A percentile compares a stretch with the other conserved stretches of the same genome.
phyloP scores from a whole-genome alignment of 2,113 vertebrate species.

The Amia ocellicauda region DNA sequence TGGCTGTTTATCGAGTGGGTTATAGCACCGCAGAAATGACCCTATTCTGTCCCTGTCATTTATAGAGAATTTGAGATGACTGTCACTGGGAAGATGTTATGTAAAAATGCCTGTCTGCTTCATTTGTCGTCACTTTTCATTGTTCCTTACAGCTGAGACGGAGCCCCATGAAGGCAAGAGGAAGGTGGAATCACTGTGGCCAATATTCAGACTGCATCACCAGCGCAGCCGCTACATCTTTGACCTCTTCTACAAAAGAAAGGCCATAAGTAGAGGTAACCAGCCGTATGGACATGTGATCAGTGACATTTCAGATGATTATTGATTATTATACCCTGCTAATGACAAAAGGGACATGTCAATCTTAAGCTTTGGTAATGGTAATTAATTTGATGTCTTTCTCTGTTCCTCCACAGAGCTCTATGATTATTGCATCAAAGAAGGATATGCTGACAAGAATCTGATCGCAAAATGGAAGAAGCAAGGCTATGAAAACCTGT shows the following conservation, averaged over 20 bases:
- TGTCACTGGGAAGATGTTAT: too few species aligned
- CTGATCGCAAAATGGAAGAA: conserved; percentile 98
- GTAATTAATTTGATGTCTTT: conserved; percentile 45
- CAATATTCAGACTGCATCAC: conserved; percentile 96
- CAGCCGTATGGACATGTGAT: too few species aligned
- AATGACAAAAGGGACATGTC: too few species aligned
- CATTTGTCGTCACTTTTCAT: not conserved
- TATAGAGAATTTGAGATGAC: too few species aligned
- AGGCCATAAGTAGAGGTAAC: conserved; percentile 98
- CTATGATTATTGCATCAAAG: conserved; percentile 95
- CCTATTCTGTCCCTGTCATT: too few species aligned
- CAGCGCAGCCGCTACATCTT: conserved; percentile 96
- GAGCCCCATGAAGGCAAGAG: conserved; percentile 95
- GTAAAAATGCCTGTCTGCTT: not conserved
- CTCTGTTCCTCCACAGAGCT: conserved; percentile 69
- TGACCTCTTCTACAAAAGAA: conserved; percentile 94
- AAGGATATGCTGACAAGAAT: conserved; percentile 96
- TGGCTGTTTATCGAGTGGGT: too few species aligned
- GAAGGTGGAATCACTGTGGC: conserved; percentile 95
- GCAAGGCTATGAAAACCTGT: conserved; percentile 95
- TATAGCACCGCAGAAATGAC: too few species aligned
- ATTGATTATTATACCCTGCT: too few species aligned
- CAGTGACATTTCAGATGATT: not conserved
- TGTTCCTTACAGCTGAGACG: conserved; percentile 74
- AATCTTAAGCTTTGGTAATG: not conserved